phyloP scores from a whole-genome alignment of 2,888 invertebrate species.

The Pammene fasciana region DNA sequence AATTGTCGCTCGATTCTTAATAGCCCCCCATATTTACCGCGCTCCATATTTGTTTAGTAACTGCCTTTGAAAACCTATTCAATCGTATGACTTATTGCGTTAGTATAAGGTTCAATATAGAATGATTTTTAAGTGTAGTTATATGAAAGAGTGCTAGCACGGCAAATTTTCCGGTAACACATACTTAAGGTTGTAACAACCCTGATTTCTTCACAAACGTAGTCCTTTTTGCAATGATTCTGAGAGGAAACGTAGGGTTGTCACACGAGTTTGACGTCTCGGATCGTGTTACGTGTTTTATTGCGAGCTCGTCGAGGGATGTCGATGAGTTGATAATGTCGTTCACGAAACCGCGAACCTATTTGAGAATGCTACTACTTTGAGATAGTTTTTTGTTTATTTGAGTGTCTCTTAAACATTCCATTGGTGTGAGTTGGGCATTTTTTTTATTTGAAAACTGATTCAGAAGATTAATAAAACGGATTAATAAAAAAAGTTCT shows the following conservation, averaged over 20 bases:
- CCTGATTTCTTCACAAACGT: background rate
- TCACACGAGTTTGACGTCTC: slow-evolving; percentile 36
- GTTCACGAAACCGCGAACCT: slow-evolving; percentile 18
- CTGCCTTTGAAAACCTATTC: background rate
- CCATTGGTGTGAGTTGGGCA: too few species aligned
- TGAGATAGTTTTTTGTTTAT: background rate
- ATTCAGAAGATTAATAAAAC: too few species aligned
- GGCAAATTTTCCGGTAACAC: background rate
- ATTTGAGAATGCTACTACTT: background rate
- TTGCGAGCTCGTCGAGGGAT: slow-evolving; percentile 32
- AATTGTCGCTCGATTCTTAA: slow-evolving; percentile 35
- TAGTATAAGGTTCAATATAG: background rate
- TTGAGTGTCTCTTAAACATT: too few species aligned
- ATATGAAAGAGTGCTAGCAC: background rate
- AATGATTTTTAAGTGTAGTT: background rate
- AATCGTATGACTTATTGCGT: background rate
- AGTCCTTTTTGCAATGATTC: background rate
- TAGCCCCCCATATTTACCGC: slow-evolving; percentile 12
- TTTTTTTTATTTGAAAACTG: too few species aligned
- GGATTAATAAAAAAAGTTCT: too few species aligned
- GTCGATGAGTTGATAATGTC: slow-evolving; percentile 26
- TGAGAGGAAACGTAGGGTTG: slow-evolving; percentile 27
- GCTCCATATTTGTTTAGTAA: background rate
- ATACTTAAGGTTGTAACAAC: background rate
- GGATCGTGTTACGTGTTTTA: slow-evolving; percentile 33